Base-by-base conservation (phyloP, 2,113 vertebrate genomes). In the Noturus placidus region DNA sequence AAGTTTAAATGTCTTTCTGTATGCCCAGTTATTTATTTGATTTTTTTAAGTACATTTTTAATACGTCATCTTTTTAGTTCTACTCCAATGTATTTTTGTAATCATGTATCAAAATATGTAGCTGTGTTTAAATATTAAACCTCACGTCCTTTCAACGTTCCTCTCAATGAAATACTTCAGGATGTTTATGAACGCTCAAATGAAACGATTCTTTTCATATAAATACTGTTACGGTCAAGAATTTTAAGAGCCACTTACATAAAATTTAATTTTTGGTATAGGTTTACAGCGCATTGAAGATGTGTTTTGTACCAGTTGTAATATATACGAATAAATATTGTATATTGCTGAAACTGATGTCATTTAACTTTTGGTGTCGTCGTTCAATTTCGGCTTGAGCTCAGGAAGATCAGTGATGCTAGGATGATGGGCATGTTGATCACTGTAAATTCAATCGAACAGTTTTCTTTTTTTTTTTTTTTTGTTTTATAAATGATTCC, bases 401-500 rank as follows among this genome's bases (percentile, higher is more conserved):
- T 79, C 76, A 56, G 76, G 76, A 79, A 79, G 19, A 79, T 56
- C 14, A 30, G 50, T 30, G 46, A 54, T 79, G 50, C 50, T 79
- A 27, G 27, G n/a, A 54, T 30, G 42, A 78, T 78, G 27, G 30
- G 76, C 50, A 54, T 54, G n/a, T 54, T 54, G 27, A 52, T 78
- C 76, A 54, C 7, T 78, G 50, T 79, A 19, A 54, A 54, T 54
- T 54, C 27, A 56, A 56, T 79, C 54, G 30, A 78, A 52, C 14
- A 15, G n/a, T 78, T 76, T 76, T 76, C 3, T n/a, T n/a, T n/a
- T n/a, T n/a, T n/a, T n/a, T n/a, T n/a, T n/a, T n/a, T n/a, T n/a
- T n/a, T n/a, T n/a, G n/a, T n/a, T n/a, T n/a, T n/a, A n/a, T n/a
- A 78, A 78, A 78, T 17, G 11, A 52, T 30, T n/a, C 10, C 25